Conservation (phyloP, 2,888 invertebrate genomes). For the Mesochorus sp. region DNA sequence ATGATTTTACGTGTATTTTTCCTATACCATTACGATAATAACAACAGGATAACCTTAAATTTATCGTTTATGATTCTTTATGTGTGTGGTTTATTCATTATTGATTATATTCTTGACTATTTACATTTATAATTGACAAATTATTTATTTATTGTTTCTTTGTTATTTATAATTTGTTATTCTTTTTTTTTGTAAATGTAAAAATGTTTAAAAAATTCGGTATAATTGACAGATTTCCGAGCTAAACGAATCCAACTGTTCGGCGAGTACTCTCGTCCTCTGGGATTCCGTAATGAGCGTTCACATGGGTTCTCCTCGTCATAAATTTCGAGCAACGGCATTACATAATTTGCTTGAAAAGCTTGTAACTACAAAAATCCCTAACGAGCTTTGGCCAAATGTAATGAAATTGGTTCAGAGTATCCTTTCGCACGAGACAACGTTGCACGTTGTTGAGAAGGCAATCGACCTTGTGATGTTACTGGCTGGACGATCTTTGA, state of each 20-base stretch:
- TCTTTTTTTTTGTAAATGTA: too few species aligned
- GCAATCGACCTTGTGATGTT: slow-evolving; percentile 72
- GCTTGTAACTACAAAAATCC: slow-evolving; percentile 62
- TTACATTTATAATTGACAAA: not conserved
- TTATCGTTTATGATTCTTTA: too few species aligned
- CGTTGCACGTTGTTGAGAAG: slow-evolving; percentile 66
- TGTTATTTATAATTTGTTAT: too few species aligned
- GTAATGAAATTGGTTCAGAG: slow-evolving; percentile 66
- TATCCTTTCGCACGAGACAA: slow-evolving; percentile 65
- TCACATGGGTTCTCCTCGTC: slow-evolving; percentile 68
- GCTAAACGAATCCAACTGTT: slow-evolving; percentile 56
- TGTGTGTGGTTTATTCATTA: too few species aligned
- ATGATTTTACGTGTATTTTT: too few species aligned
- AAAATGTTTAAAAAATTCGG: too few species aligned
- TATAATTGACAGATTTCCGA: slow-evolving; percentile 66
- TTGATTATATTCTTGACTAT: too few species aligned
- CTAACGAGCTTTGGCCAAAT: slow-evolving; percentile 62
- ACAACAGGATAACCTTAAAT: too few species aligned
- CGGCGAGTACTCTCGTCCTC: slow-evolving; percentile 67
- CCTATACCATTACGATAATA: too few species aligned
- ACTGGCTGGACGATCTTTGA: slow-evolving; percentile 67
- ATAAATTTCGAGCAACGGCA: slow-evolving; percentile 66
- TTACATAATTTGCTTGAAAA: slow-evolving; percentile 66
- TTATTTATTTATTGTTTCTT: not conserved
- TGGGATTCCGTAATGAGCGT: slow-evolving; percentile 73